Base-by-base conservation (phyloP, 2,113 vertebrate species). In the Trinectes maculatus region DNA sequence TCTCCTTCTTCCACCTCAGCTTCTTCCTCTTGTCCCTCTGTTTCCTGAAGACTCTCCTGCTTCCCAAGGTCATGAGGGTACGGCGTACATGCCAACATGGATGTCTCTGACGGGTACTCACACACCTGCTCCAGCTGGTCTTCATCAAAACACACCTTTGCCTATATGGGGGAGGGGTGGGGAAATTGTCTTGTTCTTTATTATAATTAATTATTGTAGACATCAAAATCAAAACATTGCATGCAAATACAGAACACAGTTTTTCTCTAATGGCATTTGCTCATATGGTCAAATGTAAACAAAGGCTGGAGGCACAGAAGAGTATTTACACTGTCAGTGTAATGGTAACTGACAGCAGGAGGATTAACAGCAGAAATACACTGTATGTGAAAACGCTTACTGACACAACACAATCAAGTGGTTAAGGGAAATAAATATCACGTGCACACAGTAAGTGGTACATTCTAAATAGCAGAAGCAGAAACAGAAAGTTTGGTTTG, bases 51-150 rank as follows among this genome's bases (percentile, higher is more conserved):
- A n/a, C 4, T 71, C 33, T 73, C 82, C 4, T 9, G 28, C 19
- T 12, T 65, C 43, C 64, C 70, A 28, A 5, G 47, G 56, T 58
- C 80, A 5, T 56, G 64, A 58, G 79, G 53, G 43, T 15, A 43
- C 7, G 76, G 71, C 18, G 61, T 63, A 3, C 58, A 77, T 0
- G 71, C 56, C 60, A 87, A 51, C 77, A 89, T 57, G 59, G 79
- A 75, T 49, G 56, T 84, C 82, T 93, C 93, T 1, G 92, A 91
- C 0, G 91, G 92, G 44, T 93, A 94, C 75, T 92, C 91, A 7
- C 88, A 93, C 46, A 93, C 79, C 55, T 82, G 78, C 86, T 92
- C 91, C 79, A 93, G 77, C 77, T 81, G 84, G 13, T 77, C 73
- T 57, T 92, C 91, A 1, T 89, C 71, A 24, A 93, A 93, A 74